A percentile compares a stretch with the other conserved stretches of the same genome.
These are phyloP conservation scores for Geodia barretti DNA, from an alignment of 37 sponge, comb jelly and placozoan genomes.

Conservation along the genomic window DNA sequence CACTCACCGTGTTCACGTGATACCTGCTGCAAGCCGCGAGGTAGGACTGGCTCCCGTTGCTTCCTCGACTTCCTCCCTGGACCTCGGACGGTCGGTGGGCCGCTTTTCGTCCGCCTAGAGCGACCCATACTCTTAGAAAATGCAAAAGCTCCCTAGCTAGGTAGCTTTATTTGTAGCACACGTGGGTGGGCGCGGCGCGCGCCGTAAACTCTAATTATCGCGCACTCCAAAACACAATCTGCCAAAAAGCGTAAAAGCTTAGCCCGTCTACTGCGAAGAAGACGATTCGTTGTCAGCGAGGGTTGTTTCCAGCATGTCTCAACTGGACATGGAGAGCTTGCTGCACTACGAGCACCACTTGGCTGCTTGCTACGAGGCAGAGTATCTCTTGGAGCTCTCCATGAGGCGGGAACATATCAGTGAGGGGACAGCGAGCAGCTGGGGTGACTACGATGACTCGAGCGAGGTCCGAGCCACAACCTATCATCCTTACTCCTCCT, in stretches of 20 bases:
- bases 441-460: neutral
- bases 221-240: neutral
- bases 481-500: neutral
- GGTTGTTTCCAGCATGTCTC: too few species aligned
- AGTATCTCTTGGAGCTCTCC: conserved; percentile 28
- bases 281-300: neutral
- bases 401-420: neutral
- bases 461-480: neutral
- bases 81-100: conserved; percentile 21
- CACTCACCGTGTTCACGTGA: too few species aligned
- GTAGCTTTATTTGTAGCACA: too few species aligned
- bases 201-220: neutral
- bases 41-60: conserved; percentile 59
- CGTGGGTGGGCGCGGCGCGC: neutral
- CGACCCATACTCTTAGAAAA: neutral
- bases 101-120: neutral
- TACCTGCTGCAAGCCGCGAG: neutral
- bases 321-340: conserved; percentile 14
- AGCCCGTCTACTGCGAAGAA: neutral
- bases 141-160: neutral
- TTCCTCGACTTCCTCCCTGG: conserved; percentile 70
- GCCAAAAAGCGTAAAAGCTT: neutral
- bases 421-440: neutral
- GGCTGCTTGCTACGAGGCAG: conserved; percentile 55
- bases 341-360: conserved; percentile 36